Evolutionary conservation across 2,797 vertebrate species (phyloP).

Genomic region (Hafferia zeledoni): DNA sequence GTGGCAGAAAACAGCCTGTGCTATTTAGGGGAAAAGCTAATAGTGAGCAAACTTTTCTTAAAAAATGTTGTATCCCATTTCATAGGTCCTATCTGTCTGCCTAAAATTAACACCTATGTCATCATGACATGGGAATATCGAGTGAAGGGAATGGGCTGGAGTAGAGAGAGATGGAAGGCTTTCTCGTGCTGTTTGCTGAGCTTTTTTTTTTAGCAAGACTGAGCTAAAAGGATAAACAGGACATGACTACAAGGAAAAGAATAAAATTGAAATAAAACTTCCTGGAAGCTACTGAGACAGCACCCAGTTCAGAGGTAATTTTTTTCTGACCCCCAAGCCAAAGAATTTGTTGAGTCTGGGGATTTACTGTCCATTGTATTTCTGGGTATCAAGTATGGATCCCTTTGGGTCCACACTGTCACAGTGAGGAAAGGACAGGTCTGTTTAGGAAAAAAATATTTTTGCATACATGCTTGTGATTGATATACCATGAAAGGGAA

Average conservation of each 20-base stretch:
- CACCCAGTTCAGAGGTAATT: not conserved
- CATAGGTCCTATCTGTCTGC: not conserved
- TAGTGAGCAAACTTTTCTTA: not conserved
- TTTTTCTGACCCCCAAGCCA: not conserved
- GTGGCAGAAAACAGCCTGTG: not conserved
- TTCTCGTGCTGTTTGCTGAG: not conserved
- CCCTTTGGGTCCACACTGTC: not conserved
- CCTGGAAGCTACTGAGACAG: not conserved
- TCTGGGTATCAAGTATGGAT: not conserved
- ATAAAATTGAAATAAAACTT: not conserved
- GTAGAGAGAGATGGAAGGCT: not conserved
- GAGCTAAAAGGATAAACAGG: not conserved
- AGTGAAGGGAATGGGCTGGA: not conserved
- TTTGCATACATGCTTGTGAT: not conserved
- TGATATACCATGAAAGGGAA: not conserved
- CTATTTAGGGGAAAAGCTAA: not conserved
- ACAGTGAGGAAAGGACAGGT: not conserved
- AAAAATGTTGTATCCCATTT: not conserved
- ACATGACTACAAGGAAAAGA: not conserved
- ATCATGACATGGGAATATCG: not conserved
- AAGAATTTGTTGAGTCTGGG: not conserved
- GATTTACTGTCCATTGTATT: not conserved
- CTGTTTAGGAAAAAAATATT: not conserved
- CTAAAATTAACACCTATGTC: not conserved
- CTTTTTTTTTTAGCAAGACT: not conserved